Base-by-base conservation (phyloP, 2,113 vertebrate genomes). In the Isichthys henryi region DNA sequence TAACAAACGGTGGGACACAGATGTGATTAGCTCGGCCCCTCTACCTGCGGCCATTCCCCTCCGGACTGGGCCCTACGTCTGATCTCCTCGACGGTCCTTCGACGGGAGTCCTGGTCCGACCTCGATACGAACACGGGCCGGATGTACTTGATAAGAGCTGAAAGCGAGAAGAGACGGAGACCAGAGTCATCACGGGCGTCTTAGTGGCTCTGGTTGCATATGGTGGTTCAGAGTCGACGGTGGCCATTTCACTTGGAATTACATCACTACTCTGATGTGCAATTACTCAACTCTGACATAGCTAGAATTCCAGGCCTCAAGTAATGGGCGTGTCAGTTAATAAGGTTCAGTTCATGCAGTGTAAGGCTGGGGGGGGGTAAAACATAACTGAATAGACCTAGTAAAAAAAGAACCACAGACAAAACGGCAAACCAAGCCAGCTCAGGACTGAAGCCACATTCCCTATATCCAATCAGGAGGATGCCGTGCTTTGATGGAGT, bases 71-170 rank as follows among this genome's bases (percentile, higher is more conserved):
- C 98, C 91, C 98, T 96, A 13, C 97, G 95, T 92, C 93, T 97
- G 91, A 99, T 99, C 93, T 99, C 98, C 91, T 99, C 98, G 89
- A 99, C 98, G 0, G 98, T 99, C 92, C 97, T 99, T 93, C 97
- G 96, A 49, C 98, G 97, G 43, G 98, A 99, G 93, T 99, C 95
- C 92, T 98, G 98, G 94, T 99, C 98, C 2, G 97, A 97, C 9
- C 98, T 96, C 15, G 98, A 99, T 3, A 99, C 98, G 49, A 99
- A 99, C 66, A 99, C 98, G 0, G 98, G 98, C 85, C 97, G 96
- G 91, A 99, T 98, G 91, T 96, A 99, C 93, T 97, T 98, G 86
- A 99, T 99, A 90, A 99, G 95, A 90, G 98, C 98, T 99, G 93
- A 23, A 93, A 87, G 89, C 17, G 19, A 93, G 17, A 39, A 87